Evolutionary conservation across 2,797 vertebrate species (phyloP).

Genomic region (Leucoraja ocellata): DNA sequence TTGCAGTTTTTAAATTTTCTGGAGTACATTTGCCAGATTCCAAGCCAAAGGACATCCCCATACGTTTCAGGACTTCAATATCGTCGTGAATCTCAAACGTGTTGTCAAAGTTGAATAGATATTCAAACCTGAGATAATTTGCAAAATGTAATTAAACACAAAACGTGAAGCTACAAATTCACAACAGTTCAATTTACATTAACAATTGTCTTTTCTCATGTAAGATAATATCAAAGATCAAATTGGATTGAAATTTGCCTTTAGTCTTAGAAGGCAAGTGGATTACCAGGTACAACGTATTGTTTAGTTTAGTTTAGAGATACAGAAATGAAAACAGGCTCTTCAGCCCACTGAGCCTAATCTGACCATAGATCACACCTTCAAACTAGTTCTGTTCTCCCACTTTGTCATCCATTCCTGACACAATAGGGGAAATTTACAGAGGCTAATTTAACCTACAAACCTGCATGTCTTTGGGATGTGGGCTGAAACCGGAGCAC

Average conservation of each 20-base stretch:
- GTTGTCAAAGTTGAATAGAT: constrained; percentile 81
- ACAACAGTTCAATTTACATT: not conserved
- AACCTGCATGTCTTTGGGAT: too few species aligned
- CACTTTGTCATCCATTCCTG: too few species aligned
- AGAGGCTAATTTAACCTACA: not conserved
- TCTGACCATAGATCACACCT: too few species aligned
- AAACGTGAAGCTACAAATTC: not conserved
- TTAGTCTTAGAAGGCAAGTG: not conserved
- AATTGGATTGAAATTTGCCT: not conserved
- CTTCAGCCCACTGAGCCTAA: too few species aligned
- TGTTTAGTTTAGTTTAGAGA: too few species aligned
- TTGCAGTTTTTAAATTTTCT: constrained; percentile 66
- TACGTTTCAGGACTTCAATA: constrained; percentile 73
- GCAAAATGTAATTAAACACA: constrained; percentile 40
- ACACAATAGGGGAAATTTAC: too few species aligned
- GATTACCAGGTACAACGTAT: not conserved
- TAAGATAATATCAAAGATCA: not conserved
- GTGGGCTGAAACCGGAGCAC: too few species aligned
- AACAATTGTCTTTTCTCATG: not conserved
- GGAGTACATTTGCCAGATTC: constrained; percentile 68
- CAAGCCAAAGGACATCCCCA: constrained; percentile 76
- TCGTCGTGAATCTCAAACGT: constrained; percentile 79
- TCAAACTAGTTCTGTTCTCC: too few species aligned
- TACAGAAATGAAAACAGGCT: too few species aligned
- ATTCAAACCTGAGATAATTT: constrained; percentile 65